Base-by-base conservation (phyloP, 2,888 invertebrate species). In the Neocrepidodera transversa region DNA sequence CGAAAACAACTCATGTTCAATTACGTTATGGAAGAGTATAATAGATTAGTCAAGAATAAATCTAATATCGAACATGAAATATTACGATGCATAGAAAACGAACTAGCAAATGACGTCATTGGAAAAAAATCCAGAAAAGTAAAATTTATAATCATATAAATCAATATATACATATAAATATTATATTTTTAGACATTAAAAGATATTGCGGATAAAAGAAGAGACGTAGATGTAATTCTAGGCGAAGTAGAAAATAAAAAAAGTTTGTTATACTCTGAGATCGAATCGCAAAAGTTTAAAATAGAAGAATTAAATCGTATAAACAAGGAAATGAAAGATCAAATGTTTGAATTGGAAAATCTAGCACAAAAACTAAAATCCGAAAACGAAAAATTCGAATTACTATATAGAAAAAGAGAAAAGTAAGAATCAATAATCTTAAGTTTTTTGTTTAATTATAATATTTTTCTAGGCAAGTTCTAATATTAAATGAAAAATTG, bases 51-150 rank as follows among this genome's bases (percentile, higher is more conserved):
- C 7, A 78, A 77, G n/a, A 79, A 81, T 43, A 90, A 88, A 73
- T 70, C 81, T 10, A 79, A 81, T 35, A 64, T 88, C 43, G 92
- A 93, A 74, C 87, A 88, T 58, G 79, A 84, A 40, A 49, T 71
- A 5, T 17, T 70, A 8, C 49, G 40, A 35, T 47, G 65, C 16
- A 42, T 71, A 1, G 63, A 68, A 43, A 62, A 63, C 16, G 61
- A 67, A 30, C 13, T 65, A 32, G 63, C 64, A 5, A 68, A 67
- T 42, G 60, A 67, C 35, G 66, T 66, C 48, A 40, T 45, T 0
- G 68, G 67, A 7, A 63, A 38, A 8, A 68, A 62, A 43, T 43
- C 68, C 23, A 58, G 50, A 26, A 66, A 64, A 28, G 43, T 43
- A 2, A n/a, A n/a, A n/a, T n/a, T n/a, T n/a, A n/a, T 14, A 16